phyloP scores from a whole-genome alignment of 2,888 invertebrate genomes.

The Corythucha ciliata region DNA sequence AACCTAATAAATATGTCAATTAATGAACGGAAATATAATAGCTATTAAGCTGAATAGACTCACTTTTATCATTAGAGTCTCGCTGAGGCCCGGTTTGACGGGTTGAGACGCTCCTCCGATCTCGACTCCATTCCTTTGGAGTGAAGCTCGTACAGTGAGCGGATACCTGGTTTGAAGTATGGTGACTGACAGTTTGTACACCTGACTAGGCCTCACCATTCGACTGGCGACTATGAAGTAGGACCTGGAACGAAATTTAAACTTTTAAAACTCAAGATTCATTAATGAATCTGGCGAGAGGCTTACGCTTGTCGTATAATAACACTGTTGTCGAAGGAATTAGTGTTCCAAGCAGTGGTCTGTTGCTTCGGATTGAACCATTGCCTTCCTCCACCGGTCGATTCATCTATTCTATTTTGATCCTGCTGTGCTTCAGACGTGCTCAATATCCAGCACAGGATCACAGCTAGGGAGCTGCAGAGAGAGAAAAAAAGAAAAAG shows the following conservation, averaged over 20 bases:
- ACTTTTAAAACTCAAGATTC: not conserved
- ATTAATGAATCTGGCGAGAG: not conserved
- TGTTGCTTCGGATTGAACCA: constrained; percentile 18
- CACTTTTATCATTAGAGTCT: constrained; percentile 81
- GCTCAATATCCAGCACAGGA: too few species aligned
- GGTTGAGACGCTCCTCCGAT: constrained; percentile 75
- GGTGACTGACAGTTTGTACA: constrained; percentile 79
- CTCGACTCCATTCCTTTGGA: constrained; percentile 82
- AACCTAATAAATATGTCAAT: constrained; percentile 46
- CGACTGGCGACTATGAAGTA: constrained; percentile 88
- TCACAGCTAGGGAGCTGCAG: too few species aligned
- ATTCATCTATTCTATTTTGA: too few species aligned
- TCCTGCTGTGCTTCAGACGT: too few species aligned
- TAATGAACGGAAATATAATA: not conserved
- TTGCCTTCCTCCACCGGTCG: too few species aligned
- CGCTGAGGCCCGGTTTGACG: constrained; percentile 69
- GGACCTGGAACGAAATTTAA: constrained; percentile 51
- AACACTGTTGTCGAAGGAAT: constrained; percentile 9
- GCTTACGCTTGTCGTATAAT: constrained; percentile 18
- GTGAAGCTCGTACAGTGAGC: constrained; percentile 76
- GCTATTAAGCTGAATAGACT: constrained; percentile 34
- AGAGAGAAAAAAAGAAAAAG: too few species aligned
- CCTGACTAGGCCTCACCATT: constrained; percentile 82
- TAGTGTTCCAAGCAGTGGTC: constrained; percentile 11
- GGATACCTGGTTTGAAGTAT: constrained; percentile 69